Base-by-base conservation (phyloP, 1,140 invertebrate species). In the Lepidurus arcticus region DNA sequence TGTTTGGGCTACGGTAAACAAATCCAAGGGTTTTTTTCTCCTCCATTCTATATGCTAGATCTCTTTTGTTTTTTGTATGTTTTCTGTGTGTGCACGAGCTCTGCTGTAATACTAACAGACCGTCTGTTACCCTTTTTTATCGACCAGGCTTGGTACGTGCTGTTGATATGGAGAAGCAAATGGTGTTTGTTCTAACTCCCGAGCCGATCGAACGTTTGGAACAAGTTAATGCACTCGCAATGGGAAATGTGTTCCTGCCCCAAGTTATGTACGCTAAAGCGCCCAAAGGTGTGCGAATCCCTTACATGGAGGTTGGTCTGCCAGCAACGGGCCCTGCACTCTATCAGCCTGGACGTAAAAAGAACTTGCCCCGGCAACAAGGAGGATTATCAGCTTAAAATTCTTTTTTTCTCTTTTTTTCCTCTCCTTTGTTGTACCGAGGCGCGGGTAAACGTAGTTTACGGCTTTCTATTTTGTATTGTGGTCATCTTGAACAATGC, bases 1-100 rank as follows among this genome's bases (percentile, higher is more conserved):
- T 78, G 53, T 44, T 42, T 78, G 10, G 77, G 77, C 34, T 78
- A 78, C 34, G 77, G 77, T 16, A 65, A 65, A 65, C 21, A 65
- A 65, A 65, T 65, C 5, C 16, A 65, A 65, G 53, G 1, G 4
- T 1, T 65, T 65, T 65, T 13, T 65, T 13, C 53, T 65, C n/a
- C 21, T 5, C 13, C 16, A 9, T 65, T 65, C 2, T 65, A 0
- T 65, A n/a, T n/a, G 16, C 6, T 1, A 21, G 53, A 65, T 65
- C n/a, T 53, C 10, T 4, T 53, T 65, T 65, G n/a, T n/a, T 65
- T 34, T 34, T 2, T 34, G 26, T 26, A 34, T 34, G 34, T 34
- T 34, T 34, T 34, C 34, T 34, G 34, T 34, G 34, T 34, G 34
- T 4, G 34, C 4, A 65, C 4, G 53, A 65, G 53, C 53, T 65